These are phyloP conservation scores for Salvelinus sp. DNA, from an alignment of 2,113 vertebrate genomes.

Conservation along the genomic window DNA sequence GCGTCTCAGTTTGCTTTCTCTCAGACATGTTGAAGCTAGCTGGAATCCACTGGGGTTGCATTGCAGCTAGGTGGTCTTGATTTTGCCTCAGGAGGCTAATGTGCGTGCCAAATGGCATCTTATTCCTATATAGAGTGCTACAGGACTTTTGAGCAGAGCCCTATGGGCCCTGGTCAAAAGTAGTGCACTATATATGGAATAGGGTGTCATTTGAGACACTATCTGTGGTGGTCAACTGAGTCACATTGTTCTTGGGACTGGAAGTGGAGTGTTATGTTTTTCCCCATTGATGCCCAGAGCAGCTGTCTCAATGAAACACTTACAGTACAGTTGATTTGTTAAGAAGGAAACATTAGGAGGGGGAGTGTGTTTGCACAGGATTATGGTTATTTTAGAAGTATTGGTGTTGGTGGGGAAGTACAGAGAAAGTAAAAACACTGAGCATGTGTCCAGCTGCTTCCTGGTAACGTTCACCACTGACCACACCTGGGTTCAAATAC, in stretches of 20 bases:
- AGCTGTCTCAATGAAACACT: conserved; percentile 52
- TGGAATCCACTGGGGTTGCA: conserved; percentile 43
- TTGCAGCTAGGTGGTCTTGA: conserved; percentile 60
- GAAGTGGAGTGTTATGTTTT: conserved; percentile 28
- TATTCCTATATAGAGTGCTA: too few relatives aligned
- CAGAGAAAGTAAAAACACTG: conserved; percentile 62
- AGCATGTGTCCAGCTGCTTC: conserved; percentile 71
- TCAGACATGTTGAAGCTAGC: conserved; percentile 57
- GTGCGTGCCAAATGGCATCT: neutral
- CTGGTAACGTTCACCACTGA: conserved; percentile 53
- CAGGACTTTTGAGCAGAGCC: too few relatives aligned
- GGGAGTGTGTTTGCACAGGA: conserved; percentile 74
- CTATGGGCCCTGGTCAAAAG: too few relatives aligned
- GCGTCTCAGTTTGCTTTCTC: conserved; percentile 44
- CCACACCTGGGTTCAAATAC: neutral
- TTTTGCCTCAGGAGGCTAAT: conserved; percentile 52
- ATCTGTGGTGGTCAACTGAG: conserved; percentile 34
- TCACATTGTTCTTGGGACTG: conserved; percentile 44
- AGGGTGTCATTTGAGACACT: neutral
- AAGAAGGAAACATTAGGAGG: conserved; percentile 69
- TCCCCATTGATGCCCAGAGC: conserved; percentile 42
- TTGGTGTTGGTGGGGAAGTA: conserved; percentile 57
- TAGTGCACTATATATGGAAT: too few relatives aligned
- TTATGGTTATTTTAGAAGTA: conserved; percentile 63
- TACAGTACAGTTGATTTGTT: conserved; percentile 51